Evolutionary conservation across 1,140 invertebrate species (phyloP), one percentile per base, ranked within the genome.

Genomic region (Lasioglossum baleicum): DNA sequence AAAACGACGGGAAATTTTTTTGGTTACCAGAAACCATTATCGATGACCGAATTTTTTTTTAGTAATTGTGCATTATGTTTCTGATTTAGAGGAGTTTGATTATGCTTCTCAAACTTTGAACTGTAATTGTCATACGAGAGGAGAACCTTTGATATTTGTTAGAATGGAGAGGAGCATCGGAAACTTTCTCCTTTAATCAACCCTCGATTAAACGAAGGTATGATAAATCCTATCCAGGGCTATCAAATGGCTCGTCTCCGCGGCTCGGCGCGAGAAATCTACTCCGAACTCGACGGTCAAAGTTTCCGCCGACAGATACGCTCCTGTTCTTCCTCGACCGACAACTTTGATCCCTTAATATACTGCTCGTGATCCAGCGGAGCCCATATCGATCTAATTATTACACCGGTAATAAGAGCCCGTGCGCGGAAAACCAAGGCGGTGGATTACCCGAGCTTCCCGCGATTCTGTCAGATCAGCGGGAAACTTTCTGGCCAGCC

Each of bases 401-500:
- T 72, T 78, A 56, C 69, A 72, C 44, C 60, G 60, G 48, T 78
- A 78, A 65, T 61, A 53, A 70, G 60, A 72, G 68, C 31, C 75
- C n/a, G 35, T 31, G 26, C 42, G 26, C 31, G 61, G 75, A 72
- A 72, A 69, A 83, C 66, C 65, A 68, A 68, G 48, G 26, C 2
- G 31, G 42, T 13, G 42, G 8, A 17, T 20, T 13, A 58, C 35
- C 75, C 63, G 66, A 73, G 35, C 60, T 76, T 40, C 26, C 56
- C 63, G 65, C 56, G 80, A 85, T 84, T 71, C 68, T 69, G 64
- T 65, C 70, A 67, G 75, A 72, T 73, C 68, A 60, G 69, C 42
- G 69, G 68, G 82, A 73, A 83, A 83, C 77, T 84, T 84, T 85
- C 64, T 56, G 20, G 20, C 42, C 42, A 13, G n/a, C 61, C 48